Evolutionary conservation across 2,888 invertebrate genomes (phyloP).

Genomic region (Gymnoscelis rufifasciata): DNA sequence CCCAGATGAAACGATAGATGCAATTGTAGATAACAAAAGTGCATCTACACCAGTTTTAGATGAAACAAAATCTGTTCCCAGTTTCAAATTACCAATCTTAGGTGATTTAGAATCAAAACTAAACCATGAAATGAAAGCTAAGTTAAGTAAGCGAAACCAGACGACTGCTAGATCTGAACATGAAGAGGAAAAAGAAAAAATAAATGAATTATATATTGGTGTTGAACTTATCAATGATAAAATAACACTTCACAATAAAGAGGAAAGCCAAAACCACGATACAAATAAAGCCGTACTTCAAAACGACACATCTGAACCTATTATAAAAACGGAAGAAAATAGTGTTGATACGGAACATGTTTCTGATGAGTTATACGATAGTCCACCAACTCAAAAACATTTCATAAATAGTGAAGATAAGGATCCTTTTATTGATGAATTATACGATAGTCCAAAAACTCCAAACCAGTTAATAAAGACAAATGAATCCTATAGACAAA

Average conservation of each 20-base stretch:
- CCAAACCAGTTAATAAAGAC: not conserved
- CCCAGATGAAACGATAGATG: not conserved
- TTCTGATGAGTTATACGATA: no score
- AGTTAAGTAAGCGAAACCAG: not conserved
- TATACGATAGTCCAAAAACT: conserved; percentile 14
- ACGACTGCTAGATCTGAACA: not conserved
- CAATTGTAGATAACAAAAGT: conserved; percentile 1
- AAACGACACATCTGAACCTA: not conserved
- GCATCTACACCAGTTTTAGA: conserved; percentile 12
- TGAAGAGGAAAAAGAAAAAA: not conserved
- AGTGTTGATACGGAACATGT: no score
- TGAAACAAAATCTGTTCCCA: conserved; percentile 3
- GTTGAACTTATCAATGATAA: no score
- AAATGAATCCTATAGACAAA: not conserved
- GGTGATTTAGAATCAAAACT: conserved; percentile 4
- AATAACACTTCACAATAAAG: not conserved
- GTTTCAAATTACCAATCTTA: conserved; percentile 2
- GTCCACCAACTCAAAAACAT: not conserved
- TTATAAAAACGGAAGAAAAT: no score
- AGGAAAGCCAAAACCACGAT: not conserved
- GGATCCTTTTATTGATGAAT: no score
- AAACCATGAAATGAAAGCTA: conserved; percentile 13
- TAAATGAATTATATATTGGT: no score
- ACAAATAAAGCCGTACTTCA: not conserved
- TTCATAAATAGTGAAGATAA: no score